phyloP scores from a whole-genome alignment of 2,888 invertebrate species.

The Acanthoscelides obtectus region DNA sequence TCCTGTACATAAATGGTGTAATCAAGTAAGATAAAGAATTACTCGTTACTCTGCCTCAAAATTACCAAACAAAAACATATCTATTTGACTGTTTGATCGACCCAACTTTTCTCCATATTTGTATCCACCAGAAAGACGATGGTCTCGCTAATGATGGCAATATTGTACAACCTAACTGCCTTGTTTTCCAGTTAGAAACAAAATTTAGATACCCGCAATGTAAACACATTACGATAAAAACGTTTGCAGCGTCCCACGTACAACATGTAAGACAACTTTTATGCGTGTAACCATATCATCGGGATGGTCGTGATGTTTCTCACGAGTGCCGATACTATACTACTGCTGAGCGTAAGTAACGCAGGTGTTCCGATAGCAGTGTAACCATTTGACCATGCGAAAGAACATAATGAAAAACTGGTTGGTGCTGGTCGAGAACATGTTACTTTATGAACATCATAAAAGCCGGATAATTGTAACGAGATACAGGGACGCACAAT shows the following conservation, averaged over 20 bases:
- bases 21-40: neutral
- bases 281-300: neutral
- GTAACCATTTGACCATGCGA: conserved; percentile 21
- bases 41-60: neutral
- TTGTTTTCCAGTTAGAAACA: neutral
- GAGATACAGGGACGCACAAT: conserved; percentile 3
- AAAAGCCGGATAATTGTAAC: conserved; percentile 18
- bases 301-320: neutral
- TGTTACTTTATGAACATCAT: conserved; percentile 19
- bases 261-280: neutral
- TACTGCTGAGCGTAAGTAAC: conserved; percentile 19
- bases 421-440: conserved; percentile 15
- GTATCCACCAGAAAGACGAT: neutral
- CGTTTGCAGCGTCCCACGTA: neutral
- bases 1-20: too few relatives aligned
- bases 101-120: neutral
- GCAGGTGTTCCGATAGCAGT: conserved; percentile 29
- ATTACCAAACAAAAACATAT: neutral
- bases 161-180: neutral
- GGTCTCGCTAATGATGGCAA: neutral
- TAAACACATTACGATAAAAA: neutral
- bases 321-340: conserved; percentile 1
- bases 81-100: neutral
- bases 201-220: neutral
- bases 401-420: conserved; percentile 25